These are phyloP conservation scores for Paramuricea clavata DNA, from an alignment of 92 coral and sea anemone genomes.

Conservation along the genomic window DNA sequence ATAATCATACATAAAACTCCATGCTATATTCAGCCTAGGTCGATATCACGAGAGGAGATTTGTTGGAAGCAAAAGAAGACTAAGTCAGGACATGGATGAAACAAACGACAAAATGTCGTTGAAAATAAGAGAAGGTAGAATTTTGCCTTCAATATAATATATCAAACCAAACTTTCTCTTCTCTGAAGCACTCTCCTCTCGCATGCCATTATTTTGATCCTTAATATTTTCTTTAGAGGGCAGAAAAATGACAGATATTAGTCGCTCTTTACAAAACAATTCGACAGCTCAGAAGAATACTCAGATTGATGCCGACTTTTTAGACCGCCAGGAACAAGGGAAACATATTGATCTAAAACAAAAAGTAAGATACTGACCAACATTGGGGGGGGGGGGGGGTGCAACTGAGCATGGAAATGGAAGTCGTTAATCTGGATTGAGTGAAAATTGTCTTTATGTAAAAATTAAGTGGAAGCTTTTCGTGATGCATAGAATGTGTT, in stretches of 20 bases:
- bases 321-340: slow-evolving; percentile 92
- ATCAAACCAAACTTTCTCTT: too few species aligned
- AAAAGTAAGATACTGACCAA: too few species aligned
- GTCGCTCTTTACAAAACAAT: slow-evolving; percentile 85
- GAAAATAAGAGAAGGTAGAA: slow-evolving; percentile 89
- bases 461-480: too few species aligned
- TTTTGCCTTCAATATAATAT: too few species aligned
- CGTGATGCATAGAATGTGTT: too few species aligned
- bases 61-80: slow-evolving; percentile 82
- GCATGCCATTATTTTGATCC: not conserved
- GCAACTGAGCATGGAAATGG: too few species aligned
- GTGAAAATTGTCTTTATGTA: too few species aligned
- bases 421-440: too few species aligned
- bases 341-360: slow-evolving; percentile 91
- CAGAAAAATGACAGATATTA: slow-evolving; percentile 95
- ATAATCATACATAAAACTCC: not conserved
- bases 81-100: slow-evolving; percentile 78
- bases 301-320: slow-evolving; percentile 86
- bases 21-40: not conserved
- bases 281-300: slow-evolving; percentile 90
- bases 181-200: too few species aligned
- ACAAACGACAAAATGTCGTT: slow-evolving; percentile 83
- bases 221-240: slow-evolving; percentile 77
- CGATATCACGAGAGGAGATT: slow-evolving; percentile 54
- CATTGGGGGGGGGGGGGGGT: too few species aligned